Conservation (phyloP, 1,140 invertebrate species). For the Bombyx mandarina region DNA sequence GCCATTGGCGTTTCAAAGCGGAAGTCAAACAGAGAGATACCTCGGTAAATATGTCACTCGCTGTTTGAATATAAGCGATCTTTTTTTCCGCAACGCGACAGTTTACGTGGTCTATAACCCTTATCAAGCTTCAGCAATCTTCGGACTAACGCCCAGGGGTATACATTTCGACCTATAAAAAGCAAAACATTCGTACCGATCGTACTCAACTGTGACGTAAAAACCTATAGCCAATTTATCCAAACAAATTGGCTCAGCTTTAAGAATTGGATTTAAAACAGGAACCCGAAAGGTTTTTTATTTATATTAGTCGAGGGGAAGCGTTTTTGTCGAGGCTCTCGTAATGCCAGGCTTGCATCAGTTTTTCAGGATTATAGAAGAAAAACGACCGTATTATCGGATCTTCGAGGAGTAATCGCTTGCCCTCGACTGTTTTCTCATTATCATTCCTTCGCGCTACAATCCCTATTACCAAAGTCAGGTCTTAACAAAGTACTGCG, state of each 20-base stretch:
- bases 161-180: not conserved
- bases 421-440: conserved; percentile 38
- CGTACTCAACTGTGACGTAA: conserved; percentile 1
- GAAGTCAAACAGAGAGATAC: too few relatives aligned
- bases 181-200: conserved; percentile 1
- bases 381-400: conserved; percentile 55
- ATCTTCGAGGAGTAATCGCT: conserved; percentile 45
- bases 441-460: conserved; percentile 35
- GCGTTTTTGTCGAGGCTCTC: conserved; percentile 23
- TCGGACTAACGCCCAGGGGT: too few relatives aligned
- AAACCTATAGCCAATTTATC: conserved; percentile 14
- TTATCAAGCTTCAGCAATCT: too few relatives aligned
- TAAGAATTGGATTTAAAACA: conserved; percentile 22
- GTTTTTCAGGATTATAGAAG: conserved; percentile 57
- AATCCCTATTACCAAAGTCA: not conserved
- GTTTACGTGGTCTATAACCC: too few relatives aligned
- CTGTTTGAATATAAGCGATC: too few relatives aligned
- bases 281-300: conserved; percentile 22
- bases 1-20: too few relatives aligned
- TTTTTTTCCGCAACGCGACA: too few relatives aligned
- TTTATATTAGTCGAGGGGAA: conserved; percentile 25
- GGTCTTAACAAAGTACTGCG: conserved; percentile 3
- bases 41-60: too few relatives aligned
- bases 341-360: conserved; percentile 33
- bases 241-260: conserved; percentile 16